Base-by-base conservation (phyloP, 1,140 invertebrate species). In the Agrilus planipennis region DNA sequence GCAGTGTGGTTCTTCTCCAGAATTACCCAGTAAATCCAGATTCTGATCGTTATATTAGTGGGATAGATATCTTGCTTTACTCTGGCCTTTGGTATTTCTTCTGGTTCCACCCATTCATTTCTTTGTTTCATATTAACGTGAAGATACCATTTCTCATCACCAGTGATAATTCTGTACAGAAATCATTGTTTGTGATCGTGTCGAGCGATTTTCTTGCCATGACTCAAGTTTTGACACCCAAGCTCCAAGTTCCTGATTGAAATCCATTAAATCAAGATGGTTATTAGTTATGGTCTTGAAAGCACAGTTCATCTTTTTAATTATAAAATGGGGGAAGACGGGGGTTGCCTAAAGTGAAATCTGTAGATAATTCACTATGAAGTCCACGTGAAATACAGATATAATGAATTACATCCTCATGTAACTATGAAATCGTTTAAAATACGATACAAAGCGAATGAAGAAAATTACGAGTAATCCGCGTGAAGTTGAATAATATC, bases 81-180 rank as follows among this genome's bases (percentile, higher is more conserved):
- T 32, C 30, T 32, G 7, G 30, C 6, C 30, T 32, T 32, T 7
- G 10, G 30, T 7, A 32, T 32, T 9, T 32, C 15, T n/a, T 7
- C 10, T n/a, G 30, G 15, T 6, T 9, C 15, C 15, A n/a, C 15
- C 15, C 15, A 32, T 6, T 32, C 30, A 7, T 32, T 32, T 32
- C 10, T 32, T 32, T 32, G 30, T 16, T 32, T 32, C 30, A 32
- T 32, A 32, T 32, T 32, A 14, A 32, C 30, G 30, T 32, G 15
- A 9, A 32, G 7, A 14, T n/a, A 32, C 30, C 10, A 32, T 16
- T 32, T 32, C 15, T 32, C 30, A 32, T 32, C 15, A 9, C 30
- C 30, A 7, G 30, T 32, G 30, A 32, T 14, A 14, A 32, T 32
- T 32, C 14, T 7, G 30, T 32, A 32, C 10, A 10, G 15, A 32